Evolutionary conservation across 2,888 invertebrate genomes (phyloP), one percentile per base, ranked within the genome.

Genomic region (Biston stratarius): DNA sequence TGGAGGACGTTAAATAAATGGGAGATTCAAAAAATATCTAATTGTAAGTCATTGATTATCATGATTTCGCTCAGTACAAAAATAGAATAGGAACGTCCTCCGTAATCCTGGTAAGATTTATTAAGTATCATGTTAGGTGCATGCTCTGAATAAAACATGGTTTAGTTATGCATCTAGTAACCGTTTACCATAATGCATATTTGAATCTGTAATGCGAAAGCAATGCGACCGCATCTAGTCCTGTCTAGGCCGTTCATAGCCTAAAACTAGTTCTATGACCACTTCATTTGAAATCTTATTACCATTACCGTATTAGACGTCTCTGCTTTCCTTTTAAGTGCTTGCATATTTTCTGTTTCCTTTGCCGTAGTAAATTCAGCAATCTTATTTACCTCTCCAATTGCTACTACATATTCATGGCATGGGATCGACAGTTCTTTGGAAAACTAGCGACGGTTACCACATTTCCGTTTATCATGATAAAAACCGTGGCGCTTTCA

Each of bases 161-260:
- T 66, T 73, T 69, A 74, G 71, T 68, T 80, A 75, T 78, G 77
- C 74, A 80, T 77, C 74, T 69, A 69, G 71, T 69, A 71, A 73
- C 73, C 76, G 75, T 76, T 81, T 76, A 75, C 71, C 77, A 75
- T 64, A 71, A 75, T 71, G 81, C 78, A 82, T 82, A 80, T 78
- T 74, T 84, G 78, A 83, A 84, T 84, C 69, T 68, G 56, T 79
- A 83, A 81, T 80, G 77, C 45, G 40, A 59, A 45, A 73, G 76
- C 73, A 70, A 61, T 67, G 69, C 73, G 74, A 73, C 74, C 77
- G 73, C 64, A 71, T 64, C 72, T 77, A 73, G 70, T 73, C 69
- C 65, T 74, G 74, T 71, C 69, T 61, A 52, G 58, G 48, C 67
- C 56, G 57, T 64, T 60, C 60, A 62, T 53, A 49, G 53, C 53